Conservation (phyloP, 1,140 invertebrate genomes). For the Drosophila pallidifrons region DNA sequence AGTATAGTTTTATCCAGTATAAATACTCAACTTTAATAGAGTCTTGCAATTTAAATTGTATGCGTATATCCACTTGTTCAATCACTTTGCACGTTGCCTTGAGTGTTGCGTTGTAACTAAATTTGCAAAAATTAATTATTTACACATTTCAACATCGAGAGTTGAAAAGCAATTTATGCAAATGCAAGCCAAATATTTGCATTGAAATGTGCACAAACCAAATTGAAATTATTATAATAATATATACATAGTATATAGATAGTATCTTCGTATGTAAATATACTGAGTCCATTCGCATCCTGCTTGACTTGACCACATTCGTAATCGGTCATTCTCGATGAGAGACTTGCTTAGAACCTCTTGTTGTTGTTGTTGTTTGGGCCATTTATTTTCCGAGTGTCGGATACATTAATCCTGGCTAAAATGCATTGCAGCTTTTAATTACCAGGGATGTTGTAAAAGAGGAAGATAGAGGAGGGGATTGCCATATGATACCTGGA, state of each 20-base stretch:
- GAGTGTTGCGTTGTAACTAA: conserved; percentile 60
- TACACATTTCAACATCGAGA: conserved; percentile 54
- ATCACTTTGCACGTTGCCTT: not conserved
- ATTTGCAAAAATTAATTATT: conserved; percentile 77
- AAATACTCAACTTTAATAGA: too few species aligned
- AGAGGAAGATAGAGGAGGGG: not conserved
- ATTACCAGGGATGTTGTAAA: conserved; percentile 24
- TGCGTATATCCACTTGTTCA: not conserved
- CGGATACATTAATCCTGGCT: conserved; percentile 36
- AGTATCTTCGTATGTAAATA: not conserved
- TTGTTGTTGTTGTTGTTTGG: not conserved
- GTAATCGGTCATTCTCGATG: conserved; percentile 6
- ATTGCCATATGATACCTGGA: conserved; percentile 38
- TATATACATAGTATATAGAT: not conserved
- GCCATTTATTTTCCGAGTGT: conserved; percentile 34
- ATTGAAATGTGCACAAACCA: conserved; percentile 66
- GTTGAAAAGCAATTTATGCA: conserved; percentile 71
- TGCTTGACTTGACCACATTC: conserved; percentile 21
- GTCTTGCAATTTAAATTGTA: too few species aligned
- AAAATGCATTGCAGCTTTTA: conserved; percentile 31
- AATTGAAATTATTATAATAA: conserved; percentile 66
- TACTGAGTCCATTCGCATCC: conserved; percentile 3
- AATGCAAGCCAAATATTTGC: conserved; percentile 74
- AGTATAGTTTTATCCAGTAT: too few species aligned
- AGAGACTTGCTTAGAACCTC: not conserved